Percentiles rank a stretch among this genome's conserved stretches.
phyloP scores from a whole-genome alignment of 1,140 invertebrate species.

The Lasioglossum albipes region DNA sequence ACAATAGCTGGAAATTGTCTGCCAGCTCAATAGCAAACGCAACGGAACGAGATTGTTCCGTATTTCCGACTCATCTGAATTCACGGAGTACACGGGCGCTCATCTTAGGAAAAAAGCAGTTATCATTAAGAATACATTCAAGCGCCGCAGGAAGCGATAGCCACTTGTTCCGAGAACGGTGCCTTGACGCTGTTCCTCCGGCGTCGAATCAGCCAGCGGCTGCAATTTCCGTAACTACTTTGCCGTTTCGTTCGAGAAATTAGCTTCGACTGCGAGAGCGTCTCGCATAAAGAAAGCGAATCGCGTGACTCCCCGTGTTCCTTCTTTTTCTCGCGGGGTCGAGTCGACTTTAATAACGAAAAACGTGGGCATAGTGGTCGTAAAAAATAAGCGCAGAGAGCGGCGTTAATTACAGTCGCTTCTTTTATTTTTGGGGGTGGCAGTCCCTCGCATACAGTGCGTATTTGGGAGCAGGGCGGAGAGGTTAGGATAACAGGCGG shows the following conservation, averaged over 20 bases:
- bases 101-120: background rate
- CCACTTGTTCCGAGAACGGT: background rate
- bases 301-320: slow-evolving; percentile 6
- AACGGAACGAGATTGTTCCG: no score
- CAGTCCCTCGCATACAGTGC: slow-evolving; percentile 16
- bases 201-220: background rate
- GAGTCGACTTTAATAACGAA: slow-evolving; percentile 35
- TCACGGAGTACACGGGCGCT: no score
- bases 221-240: background rate
- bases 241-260: background rate
- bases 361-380: slow-evolving; percentile 5
- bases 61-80: no score
- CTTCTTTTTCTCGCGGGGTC: background rate
- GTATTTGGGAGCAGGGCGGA: background rate
- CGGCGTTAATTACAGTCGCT: slow-evolving; percentile 53
- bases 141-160: background rate
- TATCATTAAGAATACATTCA: slow-evolving; percentile 17
- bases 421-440: slow-evolving; percentile 31
- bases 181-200: background rate
- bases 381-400: background rate
- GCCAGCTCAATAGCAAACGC: no score
- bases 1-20: no score
- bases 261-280: background rate
- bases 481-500: background rate
- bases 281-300: no score